A percentile compares a stretch with the other conserved stretches of the same genome.
These are phyloP conservation scores for Phalloptychus januarius DNA, from an alignment of 2,797 vertebrate genomes.

Conservation along the genomic window DNA sequence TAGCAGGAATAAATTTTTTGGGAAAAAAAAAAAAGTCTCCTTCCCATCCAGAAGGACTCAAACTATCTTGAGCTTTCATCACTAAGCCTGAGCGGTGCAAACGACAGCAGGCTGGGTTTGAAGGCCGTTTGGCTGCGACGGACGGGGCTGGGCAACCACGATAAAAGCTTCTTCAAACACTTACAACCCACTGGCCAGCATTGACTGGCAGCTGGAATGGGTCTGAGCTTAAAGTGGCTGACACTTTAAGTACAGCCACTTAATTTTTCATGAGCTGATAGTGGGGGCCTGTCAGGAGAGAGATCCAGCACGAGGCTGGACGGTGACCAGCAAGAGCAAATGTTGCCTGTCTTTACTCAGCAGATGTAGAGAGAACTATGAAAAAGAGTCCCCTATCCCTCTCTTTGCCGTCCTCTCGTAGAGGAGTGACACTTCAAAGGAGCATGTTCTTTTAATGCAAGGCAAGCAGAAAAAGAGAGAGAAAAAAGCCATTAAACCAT, in stretches of 20 bases:
- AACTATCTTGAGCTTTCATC: slow-evolving; percentile 45
- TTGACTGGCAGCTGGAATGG: slow-evolving; percentile 69
- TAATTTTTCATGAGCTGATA: slow-evolving; percentile 75
- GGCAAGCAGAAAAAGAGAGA: slow-evolving; percentile 21
- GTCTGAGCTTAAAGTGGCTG: slow-evolving; percentile 52
- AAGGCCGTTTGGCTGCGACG: slow-evolving; percentile 40
- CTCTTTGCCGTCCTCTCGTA: slow-evolving; percentile 9
- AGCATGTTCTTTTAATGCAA: slow-evolving; percentile 48
- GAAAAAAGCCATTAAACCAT: slow-evolving; percentile 35
- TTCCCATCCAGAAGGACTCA: slow-evolving; percentile 38
- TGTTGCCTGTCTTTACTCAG: slow-evolving; percentile 32
- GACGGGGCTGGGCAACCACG: slow-evolving; percentile 54
- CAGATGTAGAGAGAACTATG: slow-evolving; percentile 25
- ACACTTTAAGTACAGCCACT: slow-evolving; percentile 68
- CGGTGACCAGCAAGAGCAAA: slow-evolving; percentile 33
- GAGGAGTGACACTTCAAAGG: slow-evolving; percentile 65
- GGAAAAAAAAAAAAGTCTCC: slow-evolving; percentile 3
- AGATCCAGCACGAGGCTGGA: slow-evolving; percentile 42
- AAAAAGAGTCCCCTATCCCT: slow-evolving; percentile 44
- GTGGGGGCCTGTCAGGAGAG: slow-evolving; percentile 51
- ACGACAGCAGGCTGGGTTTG: slow-evolving; percentile 54
- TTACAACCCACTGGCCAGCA: slow-evolving; percentile 33
- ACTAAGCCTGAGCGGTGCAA: slow-evolving; percentile 30
- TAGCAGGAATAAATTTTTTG: neutral
- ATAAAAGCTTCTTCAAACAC: slow-evolving; percentile 72